Evolutionary conservation across 2,797 vertebrate species (phyloP), one percentile per base, ranked within the genome.

Genomic region (Luscinia luscinia): DNA sequence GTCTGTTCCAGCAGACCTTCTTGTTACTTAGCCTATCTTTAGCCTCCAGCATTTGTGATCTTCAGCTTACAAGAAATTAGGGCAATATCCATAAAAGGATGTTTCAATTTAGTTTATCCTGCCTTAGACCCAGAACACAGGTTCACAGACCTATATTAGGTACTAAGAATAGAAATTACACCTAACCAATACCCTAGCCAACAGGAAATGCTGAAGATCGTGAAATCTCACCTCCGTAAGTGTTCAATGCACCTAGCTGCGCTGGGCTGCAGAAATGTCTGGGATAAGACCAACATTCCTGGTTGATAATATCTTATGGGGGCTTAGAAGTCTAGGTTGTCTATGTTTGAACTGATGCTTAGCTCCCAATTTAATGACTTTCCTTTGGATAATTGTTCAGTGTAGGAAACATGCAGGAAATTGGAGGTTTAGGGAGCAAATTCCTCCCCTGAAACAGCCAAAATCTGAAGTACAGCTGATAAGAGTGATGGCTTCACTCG

Each of bases 21-120:
- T 40, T 87, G 17, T 62, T 87, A 91, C 16, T 22, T 41, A 34
- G n/a, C 54, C 54, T 93, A 9, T 34, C 68, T 89, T 90, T 68
- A 95, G 82, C 73, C 72, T 87, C 46, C 70, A 82, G 84, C 76
- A 76, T 55, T 49, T 8, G 3, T 3, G 9, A 54, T 58, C 48
- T 84, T 81, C 82, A 75, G 34, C 19, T 58, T 55, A 55, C 15
- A 81, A 85, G 73, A 95, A 96, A 94, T 93, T 88, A 94, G 94
- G 91, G 73, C 95, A 96, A 78, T 78, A 94, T 68, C 85, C 89
- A 88, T 95, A 86, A 94, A 96, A 93, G 79, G 91, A 91, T 88
- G 36, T 91, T 93, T 91, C 27, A 72, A 72, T 75, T 94, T 93
- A 78, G 54, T 94, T 94, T 94, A 64, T 73, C 27, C 30, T 55